Evolutionary conservation across 2,888 invertebrate genomes (phyloP), one percentile per base, ranked within the genome.

Genomic region (Hoplodrina blanda): DNA sequence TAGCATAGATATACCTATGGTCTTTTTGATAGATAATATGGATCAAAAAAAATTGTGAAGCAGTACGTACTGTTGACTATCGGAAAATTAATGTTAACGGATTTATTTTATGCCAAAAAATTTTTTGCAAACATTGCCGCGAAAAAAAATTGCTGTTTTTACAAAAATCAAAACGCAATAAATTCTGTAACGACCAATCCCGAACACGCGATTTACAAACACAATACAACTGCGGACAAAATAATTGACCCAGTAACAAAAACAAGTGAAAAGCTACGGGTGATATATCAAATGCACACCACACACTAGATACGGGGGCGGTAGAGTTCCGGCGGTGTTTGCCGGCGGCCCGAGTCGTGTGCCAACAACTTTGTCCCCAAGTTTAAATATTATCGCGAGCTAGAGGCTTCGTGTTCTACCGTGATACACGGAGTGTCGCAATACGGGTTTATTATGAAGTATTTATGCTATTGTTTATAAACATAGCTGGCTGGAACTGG

Each of bases 221-320:
- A 69, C 67, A 82, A 72, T 80, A 77, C 73, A 84, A 73, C 77
- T 62, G 75, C 78, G 80, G 75, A 78, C 83, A 81, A 82, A 84
- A 86, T 86, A 85, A 87, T 86, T 81, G 85, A 77, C 78, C 77
- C 64, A 76, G 76, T 67, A 85, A 83, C 82, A 86, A 82, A 86
- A 86, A 83, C 82, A 80, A 80, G 77, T 71, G 77, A 82, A 84
- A 87, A 86, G 79, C 76, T 72, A 68, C 81, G 66, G 72, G 81
- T 80, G 72, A 85, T 88, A 81, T 85, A 86, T 87, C 87, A 87
- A 85, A 76, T 70, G 72, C 80, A 82, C 83, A 84, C 85, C 85
- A 75, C 81, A 83, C 72, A 81, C 68, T 71, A 76, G 83, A 80
- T 81, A 83, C 74, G 74, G 80, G 75, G 77, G 80, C 80, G 80